Evolutionary conservation across 2,888 invertebrate genomes (phyloP).

Genomic region (Melinaea marsaeus): DNA sequence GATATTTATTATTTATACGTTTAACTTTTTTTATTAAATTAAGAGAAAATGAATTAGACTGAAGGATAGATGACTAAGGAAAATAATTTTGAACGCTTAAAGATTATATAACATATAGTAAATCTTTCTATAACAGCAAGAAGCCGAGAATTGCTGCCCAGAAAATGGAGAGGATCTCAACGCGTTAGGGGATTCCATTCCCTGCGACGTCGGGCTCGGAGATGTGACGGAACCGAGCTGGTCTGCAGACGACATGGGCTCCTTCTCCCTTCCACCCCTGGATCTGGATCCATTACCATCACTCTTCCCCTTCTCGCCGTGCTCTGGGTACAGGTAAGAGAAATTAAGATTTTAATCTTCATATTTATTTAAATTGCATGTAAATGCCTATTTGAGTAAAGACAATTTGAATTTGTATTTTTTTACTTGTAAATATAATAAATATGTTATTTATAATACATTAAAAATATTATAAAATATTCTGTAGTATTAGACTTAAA

Average conservation of each 20-base stretch:
- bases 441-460: no score
- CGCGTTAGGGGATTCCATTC: conserved; percentile 56
- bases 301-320: conserved; percentile 91
- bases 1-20: no score
- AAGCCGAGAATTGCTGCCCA: conserved; percentile 67
- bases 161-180: conserved; percentile 67
- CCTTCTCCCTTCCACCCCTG: conserved; percentile 88
- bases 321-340: conserved; percentile 87
- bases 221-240: conserved; percentile 78
- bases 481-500: no score
- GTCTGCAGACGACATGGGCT: conserved; percentile 89
- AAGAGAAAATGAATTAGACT: no score
- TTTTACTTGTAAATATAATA: no score
- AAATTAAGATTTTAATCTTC: not conserved
- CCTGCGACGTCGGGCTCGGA: conserved; percentile 56
- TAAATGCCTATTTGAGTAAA: no score
- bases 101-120: not conserved
- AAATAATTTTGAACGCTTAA: not conserved
- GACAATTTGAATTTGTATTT: no score
- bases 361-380: no score
- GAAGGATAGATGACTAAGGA: no score
- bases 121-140: conserved; percentile 48
- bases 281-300: conserved; percentile 92
- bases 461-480: no score
- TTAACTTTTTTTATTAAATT: no score